A percentile compares a stretch with the other conserved stretches of the same genome.
phyloP scores from a whole-genome alignment of 1,140 invertebrate genomes.

The Mamestra configurata region DNA sequence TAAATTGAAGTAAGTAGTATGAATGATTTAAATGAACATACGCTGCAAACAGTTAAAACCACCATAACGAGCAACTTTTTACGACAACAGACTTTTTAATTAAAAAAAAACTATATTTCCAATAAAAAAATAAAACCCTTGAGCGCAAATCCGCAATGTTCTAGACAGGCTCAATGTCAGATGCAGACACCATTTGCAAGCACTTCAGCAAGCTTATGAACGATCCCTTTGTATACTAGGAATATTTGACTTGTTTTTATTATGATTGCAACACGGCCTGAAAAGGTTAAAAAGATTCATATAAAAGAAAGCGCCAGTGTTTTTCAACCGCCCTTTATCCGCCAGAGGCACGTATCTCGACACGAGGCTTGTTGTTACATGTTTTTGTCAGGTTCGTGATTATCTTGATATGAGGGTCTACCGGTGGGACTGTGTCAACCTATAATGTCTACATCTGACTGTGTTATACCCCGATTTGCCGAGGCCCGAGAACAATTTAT shows the following conservation, averaged over 20 bases:
- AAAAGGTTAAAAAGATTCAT: background rate
- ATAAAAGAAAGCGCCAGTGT: background rate
- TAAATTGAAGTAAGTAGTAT: too few species aligned
- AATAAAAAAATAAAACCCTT: conserved; percentile 1
- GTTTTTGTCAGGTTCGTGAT: background rate
- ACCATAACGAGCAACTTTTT: too few species aligned
- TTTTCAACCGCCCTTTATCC: background rate
- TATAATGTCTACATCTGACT: background rate
- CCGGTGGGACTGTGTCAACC: background rate
- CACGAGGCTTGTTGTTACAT: background rate
- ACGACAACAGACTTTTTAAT: background rate
- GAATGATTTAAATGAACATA: too few species aligned
- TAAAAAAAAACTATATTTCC: background rate
- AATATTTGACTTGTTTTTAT: background rate
- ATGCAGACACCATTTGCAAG: conserved; percentile 27
- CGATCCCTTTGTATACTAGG: background rate
- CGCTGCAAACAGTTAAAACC: too few species aligned
- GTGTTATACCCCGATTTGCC: too few species aligned
- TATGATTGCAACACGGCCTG: background rate
- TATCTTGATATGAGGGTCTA: background rate
- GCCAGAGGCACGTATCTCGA: background rate
- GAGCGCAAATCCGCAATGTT: conserved; percentile 7
- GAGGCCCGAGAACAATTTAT: too few species aligned
- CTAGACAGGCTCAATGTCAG: conserved; percentile 10
- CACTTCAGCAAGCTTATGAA: conserved; percentile 17